These are phyloP conservation scores for Tragopan temminckii DNA, from an alignment of 2,797 vertebrate species.

Conservation along the genomic window DNA sequence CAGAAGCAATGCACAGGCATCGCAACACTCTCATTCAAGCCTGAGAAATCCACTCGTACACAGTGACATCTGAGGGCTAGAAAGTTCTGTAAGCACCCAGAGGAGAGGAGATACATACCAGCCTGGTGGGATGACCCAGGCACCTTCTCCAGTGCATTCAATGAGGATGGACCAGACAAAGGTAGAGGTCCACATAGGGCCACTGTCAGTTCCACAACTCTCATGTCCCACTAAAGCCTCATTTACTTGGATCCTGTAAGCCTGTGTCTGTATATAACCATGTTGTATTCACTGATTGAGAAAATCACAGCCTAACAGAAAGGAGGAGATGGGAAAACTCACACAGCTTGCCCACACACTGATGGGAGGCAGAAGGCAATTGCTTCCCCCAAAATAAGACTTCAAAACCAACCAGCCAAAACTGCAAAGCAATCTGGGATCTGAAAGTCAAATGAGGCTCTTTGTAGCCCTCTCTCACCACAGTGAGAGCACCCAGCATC, in stretches of 20 bases:
- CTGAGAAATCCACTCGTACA: background rate
- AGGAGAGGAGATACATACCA: background rate
- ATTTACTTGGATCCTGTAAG: background rate
- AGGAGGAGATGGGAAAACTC: background rate
- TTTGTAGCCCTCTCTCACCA: background rate
- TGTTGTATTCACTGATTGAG: background rate
- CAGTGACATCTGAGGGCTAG: background rate
- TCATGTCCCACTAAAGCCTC: background rate
- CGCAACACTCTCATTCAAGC: background rate
- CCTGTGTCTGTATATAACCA: accelerated
- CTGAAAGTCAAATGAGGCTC: background rate
- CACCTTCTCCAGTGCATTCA: background rate
- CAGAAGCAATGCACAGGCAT: background rate
- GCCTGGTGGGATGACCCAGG: background rate
- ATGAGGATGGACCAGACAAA: background rate
- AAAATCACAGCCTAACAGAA: background rate
- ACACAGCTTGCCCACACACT: background rate
- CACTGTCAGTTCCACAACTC: background rate
- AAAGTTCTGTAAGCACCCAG: background rate
- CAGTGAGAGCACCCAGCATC: background rate
- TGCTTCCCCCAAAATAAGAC: background rate
- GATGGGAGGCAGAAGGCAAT: accelerated
- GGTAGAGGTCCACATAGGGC: accelerated
- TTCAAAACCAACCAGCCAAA: background rate
- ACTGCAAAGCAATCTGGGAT: background rate